Evolutionary conservation across 2,888 invertebrate species (phyloP).

Genomic region (Chrysopilus asiliformis): DNA sequence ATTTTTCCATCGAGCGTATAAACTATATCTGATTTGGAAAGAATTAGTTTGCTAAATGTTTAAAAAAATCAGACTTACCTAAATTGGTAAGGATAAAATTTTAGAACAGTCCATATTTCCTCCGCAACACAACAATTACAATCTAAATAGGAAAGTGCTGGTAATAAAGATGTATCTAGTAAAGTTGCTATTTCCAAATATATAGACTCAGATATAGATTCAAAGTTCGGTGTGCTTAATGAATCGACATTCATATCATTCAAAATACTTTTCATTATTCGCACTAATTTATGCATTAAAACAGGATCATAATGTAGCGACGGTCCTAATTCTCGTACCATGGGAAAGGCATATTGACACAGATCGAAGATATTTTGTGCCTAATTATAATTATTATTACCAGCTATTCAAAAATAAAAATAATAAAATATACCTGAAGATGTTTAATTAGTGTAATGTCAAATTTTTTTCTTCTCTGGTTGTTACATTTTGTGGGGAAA

Average conservation of each 20-base stretch:
- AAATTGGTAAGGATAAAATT: conserved; percentile 74
- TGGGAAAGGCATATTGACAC: conserved; percentile 65
- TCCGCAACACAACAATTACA: conserved; percentile 94
- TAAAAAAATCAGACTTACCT: conserved; percentile 30
- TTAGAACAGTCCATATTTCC: conserved; percentile 85
- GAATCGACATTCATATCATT: conserved; percentile 33
- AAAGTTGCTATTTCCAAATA: conserved; percentile 76
- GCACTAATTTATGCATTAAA: conserved; percentile 73
- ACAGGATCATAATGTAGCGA: conserved; percentile 77
- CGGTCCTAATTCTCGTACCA: conserved; percentile 75
- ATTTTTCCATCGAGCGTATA: conserved; percentile 96
- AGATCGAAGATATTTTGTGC: conserved; percentile 61
- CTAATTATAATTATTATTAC: conserved; percentile 4
- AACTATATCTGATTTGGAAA: conserved; percentile 50
- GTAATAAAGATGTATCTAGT: conserved; percentile 78
- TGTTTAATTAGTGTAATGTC: conserved; percentile 23
- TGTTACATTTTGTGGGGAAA: conserved; percentile 37
- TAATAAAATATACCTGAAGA: conserved; percentile 19
- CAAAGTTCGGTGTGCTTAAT: conserved; percentile 26
- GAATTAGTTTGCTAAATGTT: neutral
- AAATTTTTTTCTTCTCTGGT: no score
- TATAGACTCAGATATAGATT: conserved; percentile 40
- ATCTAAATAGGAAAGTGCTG: conserved; percentile 80
- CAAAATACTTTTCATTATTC: conserved; percentile 37
- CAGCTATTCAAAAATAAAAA: conserved; percentile 2